These are phyloP conservation scores for Pantherophis vulpinus DNA, from an alignment of 2,797 vertebrate species.

Conservation along the genomic window DNA sequence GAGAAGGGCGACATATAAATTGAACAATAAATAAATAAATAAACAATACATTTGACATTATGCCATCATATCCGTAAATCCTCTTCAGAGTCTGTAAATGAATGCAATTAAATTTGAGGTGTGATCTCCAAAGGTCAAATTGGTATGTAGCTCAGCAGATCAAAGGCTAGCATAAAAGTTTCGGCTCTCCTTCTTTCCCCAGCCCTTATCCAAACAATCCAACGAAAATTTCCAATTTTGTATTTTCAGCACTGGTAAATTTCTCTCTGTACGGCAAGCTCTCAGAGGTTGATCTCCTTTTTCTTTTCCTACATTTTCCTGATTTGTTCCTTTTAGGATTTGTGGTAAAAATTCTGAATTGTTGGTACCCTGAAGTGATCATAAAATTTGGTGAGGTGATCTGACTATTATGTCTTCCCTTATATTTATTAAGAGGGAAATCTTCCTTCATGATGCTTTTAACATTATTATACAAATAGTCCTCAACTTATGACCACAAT, in stretches of 20 bases:
- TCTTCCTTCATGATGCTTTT: not conserved
- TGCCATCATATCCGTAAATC: constrained; percentile 18
- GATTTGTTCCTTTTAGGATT: not conserved
- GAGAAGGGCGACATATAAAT: too few relatives aligned
- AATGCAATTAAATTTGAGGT: constrained; percentile 56
- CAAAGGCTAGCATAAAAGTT: rapidly evolving
- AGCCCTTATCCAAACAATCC: not conserved
- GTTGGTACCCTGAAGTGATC: not conserved
- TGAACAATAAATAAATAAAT: too few relatives aligned
- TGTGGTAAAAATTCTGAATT: not conserved
- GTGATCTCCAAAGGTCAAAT: not conserved
- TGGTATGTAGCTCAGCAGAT: not conserved
- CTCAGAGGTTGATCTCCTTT: not conserved
- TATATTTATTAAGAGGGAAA: not conserved
- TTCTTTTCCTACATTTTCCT: not conserved
- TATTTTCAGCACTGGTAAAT: not conserved
- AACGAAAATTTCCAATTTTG: not conserved
- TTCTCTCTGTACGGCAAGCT: not conserved
- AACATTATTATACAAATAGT: not conserved
- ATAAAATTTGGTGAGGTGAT: not conserved
- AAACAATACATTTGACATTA: constrained; percentile 11
- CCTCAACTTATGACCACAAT: not conserved
- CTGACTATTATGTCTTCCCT: not conserved
- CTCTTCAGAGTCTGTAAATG: constrained; percentile 43
- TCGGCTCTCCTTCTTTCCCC: not conserved